Evolutionary conservation across 2,797 vertebrate species (phyloP).

Genomic region (Betta splendens): DNA sequence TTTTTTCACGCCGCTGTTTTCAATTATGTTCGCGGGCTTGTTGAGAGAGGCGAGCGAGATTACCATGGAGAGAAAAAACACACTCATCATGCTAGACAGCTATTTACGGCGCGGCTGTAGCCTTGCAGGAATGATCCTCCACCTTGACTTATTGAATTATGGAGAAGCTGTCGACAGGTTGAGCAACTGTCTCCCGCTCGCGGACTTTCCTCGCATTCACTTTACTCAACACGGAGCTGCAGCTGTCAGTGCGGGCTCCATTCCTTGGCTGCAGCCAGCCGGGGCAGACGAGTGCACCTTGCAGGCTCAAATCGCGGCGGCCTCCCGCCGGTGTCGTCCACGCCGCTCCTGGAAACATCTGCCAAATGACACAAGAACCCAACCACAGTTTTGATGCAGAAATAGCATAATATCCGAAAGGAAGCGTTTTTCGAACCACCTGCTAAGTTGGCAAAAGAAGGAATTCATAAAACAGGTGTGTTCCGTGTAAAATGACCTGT

Average conservation of each 20-base stretch:
- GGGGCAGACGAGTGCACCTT: constrained; percentile 71
- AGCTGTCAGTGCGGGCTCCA: constrained; percentile 71
- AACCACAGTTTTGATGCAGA: no score
- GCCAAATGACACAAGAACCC: constrained; percentile 22
- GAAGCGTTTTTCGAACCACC: constrained; percentile 23
- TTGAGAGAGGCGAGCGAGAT: constrained; percentile 80
- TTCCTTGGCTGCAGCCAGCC: constrained; percentile 65
- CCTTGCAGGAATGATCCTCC: constrained; percentile 71
- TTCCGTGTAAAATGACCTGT: constrained; percentile 60
- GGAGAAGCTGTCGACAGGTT: constrained; percentile 78
- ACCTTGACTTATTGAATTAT: constrained; percentile 81
- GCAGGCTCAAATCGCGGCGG: constrained; percentile 61
- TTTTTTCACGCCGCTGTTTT: constrained; percentile 76
- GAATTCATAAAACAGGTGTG: constrained; percentile 69
- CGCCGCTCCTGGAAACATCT: constrained; percentile 31
- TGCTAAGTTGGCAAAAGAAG: constrained; percentile 54
- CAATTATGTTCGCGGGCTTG: constrained; percentile 74
- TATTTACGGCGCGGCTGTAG: constrained; percentile 74
- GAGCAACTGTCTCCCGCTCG: constrained; percentile 74
- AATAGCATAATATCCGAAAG: no score
- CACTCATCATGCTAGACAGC: constrained; percentile 67
- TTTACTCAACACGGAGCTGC: constrained; percentile 70
- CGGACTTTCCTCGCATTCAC: constrained; percentile 72
- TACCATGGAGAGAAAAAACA: constrained; percentile 62
- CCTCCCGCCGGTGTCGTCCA: constrained; percentile 48